A percentile compares a stretch with the other conserved stretches of the same genome.
Evolutionary conservation across 1,140 invertebrate species (phyloP).

Genomic region (Leptopilina boulardi): DNA sequence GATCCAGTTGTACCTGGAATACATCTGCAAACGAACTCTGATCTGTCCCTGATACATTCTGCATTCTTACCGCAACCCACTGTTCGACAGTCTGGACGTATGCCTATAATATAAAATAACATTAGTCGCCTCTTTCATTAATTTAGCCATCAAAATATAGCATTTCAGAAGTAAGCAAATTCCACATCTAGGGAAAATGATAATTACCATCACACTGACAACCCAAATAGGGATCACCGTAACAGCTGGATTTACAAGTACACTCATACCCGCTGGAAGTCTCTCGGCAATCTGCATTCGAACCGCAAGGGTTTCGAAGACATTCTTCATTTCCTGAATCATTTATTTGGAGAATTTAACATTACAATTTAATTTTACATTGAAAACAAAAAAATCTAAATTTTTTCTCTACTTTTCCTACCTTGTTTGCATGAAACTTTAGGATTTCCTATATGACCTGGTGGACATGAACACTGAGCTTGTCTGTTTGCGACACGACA

Average conservation of each 20-base stretch:
- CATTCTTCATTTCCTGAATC: conserved; percentile 81
- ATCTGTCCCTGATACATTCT: conserved; percentile 86
- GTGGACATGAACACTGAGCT: conserved; percentile 89
- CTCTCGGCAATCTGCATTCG: conserved; percentile 89
- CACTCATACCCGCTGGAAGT: conserved; percentile 84
- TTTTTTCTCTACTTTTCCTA: conserved; percentile 52
- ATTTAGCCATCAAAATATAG: not conserved
- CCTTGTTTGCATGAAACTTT: conserved; percentile 84
- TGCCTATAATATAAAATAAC: not conserved
- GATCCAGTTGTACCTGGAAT: conserved; percentile 84
- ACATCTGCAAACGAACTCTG: conserved; percentile 89
- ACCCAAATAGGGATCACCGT: conserved; percentile 87
- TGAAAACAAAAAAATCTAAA: too few species aligned
- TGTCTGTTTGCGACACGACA: conserved; percentile 86
- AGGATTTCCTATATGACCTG: conserved; percentile 90
- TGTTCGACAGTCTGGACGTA: conserved; percentile 83
- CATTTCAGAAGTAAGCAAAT: too few species aligned
- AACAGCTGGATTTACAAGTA: conserved; percentile 85
- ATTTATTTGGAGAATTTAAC: conserved; percentile 5
- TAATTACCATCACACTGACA: conserved; percentile 83
- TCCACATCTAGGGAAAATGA: too few species aligned
- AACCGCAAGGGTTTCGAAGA: conserved; percentile 87
- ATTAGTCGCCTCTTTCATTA: not conserved
- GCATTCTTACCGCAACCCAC: conserved; percentile 89
- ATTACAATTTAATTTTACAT: too few species aligned